Evolutionary conservation across 1,140 invertebrate genomes (phyloP), one percentile per base, ranked within the genome.

Genomic region (Papilio polytes): DNA sequence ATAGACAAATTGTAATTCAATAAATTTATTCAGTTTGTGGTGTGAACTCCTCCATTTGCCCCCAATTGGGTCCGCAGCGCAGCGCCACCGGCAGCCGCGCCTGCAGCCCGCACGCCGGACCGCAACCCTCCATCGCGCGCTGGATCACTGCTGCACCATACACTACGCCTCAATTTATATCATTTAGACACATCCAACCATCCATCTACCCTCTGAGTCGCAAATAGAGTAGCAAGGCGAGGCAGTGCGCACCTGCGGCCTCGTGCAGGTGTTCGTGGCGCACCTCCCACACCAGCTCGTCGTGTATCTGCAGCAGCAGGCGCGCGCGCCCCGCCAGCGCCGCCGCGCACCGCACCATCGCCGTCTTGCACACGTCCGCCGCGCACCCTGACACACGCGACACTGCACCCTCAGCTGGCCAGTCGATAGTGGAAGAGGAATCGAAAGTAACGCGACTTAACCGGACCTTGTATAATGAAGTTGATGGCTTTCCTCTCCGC

Each of bases 271-370:
- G 44, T 0, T 80, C 56, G 3, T 85, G 76, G 7, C 31, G 66
- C 46, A 96, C 92, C 85, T 96, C 96, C 94, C 96, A 96, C 18
- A 96, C 87, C 22, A 96, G 88, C 88, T 96, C 96, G 92, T 96
- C 96, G 89, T 96, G 96, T 74, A 96, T 95, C 85, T 96, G 96
- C 76, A 96, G 91, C 51, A 96, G 81, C 59, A 96, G 90, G 36
- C 82, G 87, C 26, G 88, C 87, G 13, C 79, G 31, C 81, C 46
- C 12, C 80, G 81, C 78, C 96, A 84, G 18, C 82, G 80, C 18
- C 86, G 80, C 81, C 92, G 87, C n/a, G 93, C 48, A 91, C 81
- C 87, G 85, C 31, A 96, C 80, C 96, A 96, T 96, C n/a, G 96
- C 96, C 48, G 88, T 87, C 88, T 96, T 96, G 88, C 96, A 96